Percentiles rank a stretch among this genome's conserved stretches.
These are phyloP conservation scores for Chroicocephalus ridibundus DNA, from an alignment of 2,113 vertebrate genomes.

Conservation along the genomic window DNA sequence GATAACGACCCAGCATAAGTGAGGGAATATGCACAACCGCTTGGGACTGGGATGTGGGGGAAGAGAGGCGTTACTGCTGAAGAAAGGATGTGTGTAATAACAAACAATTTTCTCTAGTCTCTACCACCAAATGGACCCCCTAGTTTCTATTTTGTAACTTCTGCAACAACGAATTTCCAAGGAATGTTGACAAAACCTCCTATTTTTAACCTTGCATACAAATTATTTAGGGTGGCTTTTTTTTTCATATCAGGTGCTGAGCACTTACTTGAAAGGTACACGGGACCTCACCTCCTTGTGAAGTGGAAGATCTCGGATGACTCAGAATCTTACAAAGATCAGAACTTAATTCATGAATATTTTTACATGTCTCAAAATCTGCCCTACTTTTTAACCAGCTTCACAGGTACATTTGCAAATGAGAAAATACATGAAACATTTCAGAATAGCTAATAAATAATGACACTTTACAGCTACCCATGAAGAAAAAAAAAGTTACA, in stretches of 20 bases:
- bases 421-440: background rate
- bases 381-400: background rate
- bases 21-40: fast-evolving
- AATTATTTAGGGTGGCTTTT: background rate
- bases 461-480: background rate
- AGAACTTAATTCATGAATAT: background rate
- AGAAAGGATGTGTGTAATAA: background rate
- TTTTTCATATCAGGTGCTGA: background rate
- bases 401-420: conserved; percentile 25
- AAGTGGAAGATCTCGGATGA: background rate
- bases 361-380: background rate
- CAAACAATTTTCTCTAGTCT: background rate
- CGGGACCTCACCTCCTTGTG: background rate
- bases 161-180: background rate
- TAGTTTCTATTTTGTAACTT: background rate
- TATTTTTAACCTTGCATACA: background rate
- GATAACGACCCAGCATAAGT: background rate
- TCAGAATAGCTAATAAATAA: background rate
- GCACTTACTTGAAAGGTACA: background rate
- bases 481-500: background rate
- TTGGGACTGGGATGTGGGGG: background rate
- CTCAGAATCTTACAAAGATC: background rate
- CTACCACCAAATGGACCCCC: background rate
- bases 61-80: background rate
- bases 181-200: background rate